These are phyloP conservation scores for Porites lutea DNA, from an alignment of 64 coral and sea anemone species.

Conservation along the genomic window DNA sequence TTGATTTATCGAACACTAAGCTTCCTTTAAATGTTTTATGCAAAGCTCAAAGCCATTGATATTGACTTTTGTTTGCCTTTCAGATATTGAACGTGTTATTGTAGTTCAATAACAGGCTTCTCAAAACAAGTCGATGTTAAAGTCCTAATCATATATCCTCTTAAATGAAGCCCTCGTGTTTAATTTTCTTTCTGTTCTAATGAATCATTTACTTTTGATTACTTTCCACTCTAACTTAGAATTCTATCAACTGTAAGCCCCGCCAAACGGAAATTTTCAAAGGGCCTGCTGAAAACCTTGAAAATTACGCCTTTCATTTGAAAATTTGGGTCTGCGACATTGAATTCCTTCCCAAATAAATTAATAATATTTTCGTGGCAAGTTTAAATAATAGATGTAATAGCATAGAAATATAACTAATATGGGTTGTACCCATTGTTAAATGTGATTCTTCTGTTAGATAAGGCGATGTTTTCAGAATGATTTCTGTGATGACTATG, in stretches of 20 bases:
- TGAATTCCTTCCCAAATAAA: constrained; percentile 7
- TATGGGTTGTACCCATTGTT: constrained; percentile 33
- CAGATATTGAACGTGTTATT: constrained; percentile 49
- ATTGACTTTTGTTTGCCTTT: constrained; percentile 45
- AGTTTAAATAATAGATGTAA: constrained; percentile 39
- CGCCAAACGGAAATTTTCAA: constrained; percentile 27
- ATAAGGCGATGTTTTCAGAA: constrained; percentile 11
- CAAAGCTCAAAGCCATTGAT: constrained; percentile 27
- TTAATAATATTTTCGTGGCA: constrained; percentile 32
- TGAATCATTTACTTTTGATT: constrained; percentile 16
- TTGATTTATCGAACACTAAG: constrained; percentile 24
- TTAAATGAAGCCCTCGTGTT: constrained; percentile 25
- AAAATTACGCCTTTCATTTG: not conserved
- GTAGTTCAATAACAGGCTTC: constrained; percentile 35
- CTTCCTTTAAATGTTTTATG: constrained; percentile 53
- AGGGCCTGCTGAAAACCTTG: not conserved
- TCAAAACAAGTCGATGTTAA: constrained; percentile 44
- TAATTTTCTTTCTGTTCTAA: not conserved
- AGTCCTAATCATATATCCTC: constrained; percentile 2
- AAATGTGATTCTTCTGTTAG: constrained; percentile 10
- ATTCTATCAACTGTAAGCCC: constrained; percentile 13
- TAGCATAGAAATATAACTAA: not conserved
- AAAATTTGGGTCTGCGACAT: not conserved
- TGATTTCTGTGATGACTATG: not conserved
- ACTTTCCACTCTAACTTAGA: not conserved